Percentiles rank a stretch among this genome's conserved stretches.
phyloP scores from a whole-genome alignment of 1,140 invertebrate species.

The Leguminivora glycinivorella region DNA sequence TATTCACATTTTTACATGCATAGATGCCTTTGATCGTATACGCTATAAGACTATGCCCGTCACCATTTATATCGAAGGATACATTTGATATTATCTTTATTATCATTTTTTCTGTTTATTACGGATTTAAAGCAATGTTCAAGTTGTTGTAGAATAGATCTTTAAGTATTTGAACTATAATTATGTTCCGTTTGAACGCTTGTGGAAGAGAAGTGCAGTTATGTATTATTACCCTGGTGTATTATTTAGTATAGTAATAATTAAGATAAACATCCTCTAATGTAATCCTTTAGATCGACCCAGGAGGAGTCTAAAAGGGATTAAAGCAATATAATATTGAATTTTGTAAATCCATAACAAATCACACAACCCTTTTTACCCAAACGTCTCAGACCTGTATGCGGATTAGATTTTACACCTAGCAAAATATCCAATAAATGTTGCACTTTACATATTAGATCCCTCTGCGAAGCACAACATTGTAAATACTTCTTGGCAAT shows the following conservation, averaged over 20 bases:
- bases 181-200: constrained; percentile 40
- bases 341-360: constrained; percentile 71
- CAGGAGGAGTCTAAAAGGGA: constrained; percentile 41
- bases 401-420: constrained; percentile 45
- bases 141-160: constrained; percentile 18
- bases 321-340: constrained; percentile 55
- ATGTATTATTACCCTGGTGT: constrained; percentile 53
- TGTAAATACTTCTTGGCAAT: constrained; percentile 16
- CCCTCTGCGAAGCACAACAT: not conserved
- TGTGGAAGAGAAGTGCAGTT: constrained; percentile 35
- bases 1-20: constrained; percentile 12
- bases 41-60: constrained; percentile 16
- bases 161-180: constrained; percentile 42
- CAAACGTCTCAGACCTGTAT: constrained; percentile 64
- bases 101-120: not conserved
- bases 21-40: constrained; percentile 12
- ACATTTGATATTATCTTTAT: not conserved
- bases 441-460: constrained; percentile 11
- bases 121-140: constrained; percentile 16
- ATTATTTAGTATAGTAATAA: constrained; percentile 45
- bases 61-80: not conserved
- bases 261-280: constrained; percentile 36
- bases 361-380: constrained; percentile 74
- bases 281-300: constrained; percentile 24
- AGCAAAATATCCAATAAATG: constrained; percentile 51